Percentiles rank a stretch among this genome's conserved stretches.
Conservation (phyloP, 2,113 vertebrate genomes). For the Pandion haliaetus region DNA sequence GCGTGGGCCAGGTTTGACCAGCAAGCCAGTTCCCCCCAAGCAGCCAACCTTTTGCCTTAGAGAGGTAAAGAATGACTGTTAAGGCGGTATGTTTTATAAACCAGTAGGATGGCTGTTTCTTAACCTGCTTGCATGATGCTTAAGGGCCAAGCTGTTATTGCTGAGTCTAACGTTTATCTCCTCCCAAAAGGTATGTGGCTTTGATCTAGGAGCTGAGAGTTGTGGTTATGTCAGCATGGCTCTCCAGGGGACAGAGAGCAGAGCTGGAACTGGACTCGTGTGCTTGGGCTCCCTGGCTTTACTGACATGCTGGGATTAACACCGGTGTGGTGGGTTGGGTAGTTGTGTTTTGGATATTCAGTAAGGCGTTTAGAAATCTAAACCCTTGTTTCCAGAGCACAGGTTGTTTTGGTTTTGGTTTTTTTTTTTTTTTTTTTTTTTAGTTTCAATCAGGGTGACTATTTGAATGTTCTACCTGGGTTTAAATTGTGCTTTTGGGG, state of each 20-base stretch:
- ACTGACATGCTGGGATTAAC: background rate
- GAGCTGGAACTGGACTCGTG: background rate
- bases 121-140: background rate
- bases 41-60: background rate
- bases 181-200: background rate
- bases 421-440: too few relatives aligned
- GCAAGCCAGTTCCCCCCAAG: background rate
- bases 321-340: fast-evolving
- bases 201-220: background rate
- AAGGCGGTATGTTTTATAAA: background rate
- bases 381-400: background rate
- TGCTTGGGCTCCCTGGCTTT: background rate
- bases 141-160: background rate
- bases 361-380: background rate
- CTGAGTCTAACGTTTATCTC: background rate
- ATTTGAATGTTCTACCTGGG: background rate
- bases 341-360: background rate
- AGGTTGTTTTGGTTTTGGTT: background rate
- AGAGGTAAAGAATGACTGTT: background rate
- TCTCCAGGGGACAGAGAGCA: background rate
- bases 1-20: background rate
- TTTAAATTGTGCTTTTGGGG: background rate
- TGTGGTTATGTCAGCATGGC: fast-evolving
- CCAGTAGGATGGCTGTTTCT: background rate
- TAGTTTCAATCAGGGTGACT: background rate